Base-by-base conservation (phyloP, 2,113 vertebrate genomes). In the Nyctibius bracteatus region DNA sequence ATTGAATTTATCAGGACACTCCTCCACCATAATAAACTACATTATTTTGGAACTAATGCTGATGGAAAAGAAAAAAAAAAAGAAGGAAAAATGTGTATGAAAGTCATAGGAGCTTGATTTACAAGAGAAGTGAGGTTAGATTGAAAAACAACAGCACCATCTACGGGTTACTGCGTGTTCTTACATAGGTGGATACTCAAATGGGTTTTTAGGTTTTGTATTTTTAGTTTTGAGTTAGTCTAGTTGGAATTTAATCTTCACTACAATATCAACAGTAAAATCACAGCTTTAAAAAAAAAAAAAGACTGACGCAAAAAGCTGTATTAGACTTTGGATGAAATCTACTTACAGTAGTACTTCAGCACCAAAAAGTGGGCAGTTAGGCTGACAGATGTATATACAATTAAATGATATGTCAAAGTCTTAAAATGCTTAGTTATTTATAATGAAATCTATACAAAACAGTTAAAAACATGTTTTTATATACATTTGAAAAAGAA, bases 371-470 rank as follows among this genome's bases (percentile, higher is more conserved):
- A 57, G 43, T 95, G 97, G 97, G 97, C 98, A 98, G 98, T 98
- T 97, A 95, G 91, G 97, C 89, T 96, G 96, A 97, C 88, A 97
- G 72, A 96, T 94, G 88, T 97, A 97, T 95, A 61, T 97, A 98
- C 97, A 98, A 83, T 95, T 95, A 96, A 97, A 98, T 90, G 97
- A 97, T 65, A 96, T 93, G 97, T 90, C 96, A 77, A 97, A 98
- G 95, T 97, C 96, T 97, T 97, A 98, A 98, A 98, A 98, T 95
- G 96, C 96, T 98, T 82, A 33, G 88, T 94, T 98, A 98, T 98
- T 98, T 98, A 98, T 98, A 98, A 97, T 97, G 98, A 97, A 98
- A 97, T 98, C 97, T 98, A 97, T 98, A 98, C 97, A 98, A 98
- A 98, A 98, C 95, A 96, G 94, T 98, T 98, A 98, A 97, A 98